Percentiles rank a stretch among this genome's conserved stretches.
These are phyloP conservation scores for Tragelaphus buxtoni DNA, from an alignment of 2,113 vertebrate genomes.

Conservation along the genomic window DNA sequence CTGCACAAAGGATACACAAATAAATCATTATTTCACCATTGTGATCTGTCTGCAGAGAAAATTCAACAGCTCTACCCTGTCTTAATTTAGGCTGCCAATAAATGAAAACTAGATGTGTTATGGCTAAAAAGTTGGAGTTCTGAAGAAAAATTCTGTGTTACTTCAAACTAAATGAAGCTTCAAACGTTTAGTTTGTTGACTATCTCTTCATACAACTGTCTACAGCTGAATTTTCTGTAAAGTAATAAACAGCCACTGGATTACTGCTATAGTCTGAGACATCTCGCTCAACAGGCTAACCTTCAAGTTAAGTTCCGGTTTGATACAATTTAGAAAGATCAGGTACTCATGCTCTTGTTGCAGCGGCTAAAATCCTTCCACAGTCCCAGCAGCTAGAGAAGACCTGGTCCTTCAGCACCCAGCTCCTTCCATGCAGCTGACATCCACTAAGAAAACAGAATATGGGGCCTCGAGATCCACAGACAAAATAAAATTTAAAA, in stretches of 20 bases:
- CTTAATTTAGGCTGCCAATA: constrained; percentile 56
- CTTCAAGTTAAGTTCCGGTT: constrained; percentile 62
- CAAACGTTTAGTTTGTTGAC: constrained; percentile 34
- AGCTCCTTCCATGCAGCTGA: constrained; percentile 60
- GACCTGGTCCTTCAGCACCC: constrained; percentile 50
- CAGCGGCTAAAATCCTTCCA: constrained; percentile 59
- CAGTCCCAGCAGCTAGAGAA: constrained; percentile 54
- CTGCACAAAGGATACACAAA: not conserved
- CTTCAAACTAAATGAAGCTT: constrained; percentile 59
- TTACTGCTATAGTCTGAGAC: constrained; percentile 42
- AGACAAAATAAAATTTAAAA: constrained; percentile 73
- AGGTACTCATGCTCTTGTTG: not conserved
- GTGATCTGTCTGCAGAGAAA: constrained; percentile 54
- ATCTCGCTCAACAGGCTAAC: constrained; percentile 56
- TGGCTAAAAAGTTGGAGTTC: not conserved
- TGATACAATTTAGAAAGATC: constrained; percentile 63
- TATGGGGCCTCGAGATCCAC: constrained; percentile 37
- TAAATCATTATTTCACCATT: constrained; percentile 39
- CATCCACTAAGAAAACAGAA: constrained; percentile 61
- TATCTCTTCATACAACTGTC: constrained; percentile 30
- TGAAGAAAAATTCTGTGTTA: constrained; percentile 27
- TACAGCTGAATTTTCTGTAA: constrained; percentile 62
- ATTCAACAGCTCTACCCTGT: not conserved
- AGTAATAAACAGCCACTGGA: constrained; percentile 71
- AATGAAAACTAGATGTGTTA: constrained; percentile 33